These are phyloP conservation scores for Pseudococcus jackbeardsleyi DNA, from an alignment of 2,888 invertebrate species.

Conservation along the genomic window DNA sequence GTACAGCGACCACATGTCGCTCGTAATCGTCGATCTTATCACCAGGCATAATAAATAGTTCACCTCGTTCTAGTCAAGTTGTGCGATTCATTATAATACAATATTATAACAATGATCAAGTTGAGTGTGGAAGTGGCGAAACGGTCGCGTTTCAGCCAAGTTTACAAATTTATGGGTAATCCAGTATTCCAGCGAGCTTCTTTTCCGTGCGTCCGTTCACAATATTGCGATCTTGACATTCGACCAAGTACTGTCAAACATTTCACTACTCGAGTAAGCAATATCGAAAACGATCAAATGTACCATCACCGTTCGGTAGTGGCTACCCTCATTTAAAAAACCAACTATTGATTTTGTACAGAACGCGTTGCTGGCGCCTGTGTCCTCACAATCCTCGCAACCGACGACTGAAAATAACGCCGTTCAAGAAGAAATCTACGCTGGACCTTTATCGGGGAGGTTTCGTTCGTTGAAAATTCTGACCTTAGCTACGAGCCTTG, in stretches of 20 bases:
- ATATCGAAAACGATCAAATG: not conserved
- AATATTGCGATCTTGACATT: not conserved
- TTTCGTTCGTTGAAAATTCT: not conserved
- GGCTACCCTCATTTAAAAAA: not conserved
- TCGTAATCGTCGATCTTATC: no score
- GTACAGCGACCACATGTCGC: no score
- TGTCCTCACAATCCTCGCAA: not conserved
- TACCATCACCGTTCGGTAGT: not conserved
- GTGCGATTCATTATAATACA: not conserved
- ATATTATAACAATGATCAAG: not conserved
- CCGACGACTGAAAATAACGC: not conserved
- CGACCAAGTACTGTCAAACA: not conserved
- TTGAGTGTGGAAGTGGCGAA: not conserved
- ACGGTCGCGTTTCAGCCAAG: not conserved
- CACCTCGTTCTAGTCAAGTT: no score
- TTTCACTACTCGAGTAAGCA: not conserved
- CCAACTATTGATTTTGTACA: not conserved
- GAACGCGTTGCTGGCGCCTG: not conserved
- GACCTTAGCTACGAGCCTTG: not conserved
- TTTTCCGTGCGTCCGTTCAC: not conserved
- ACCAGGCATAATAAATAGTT: no score
- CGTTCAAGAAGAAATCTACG: not conserved
- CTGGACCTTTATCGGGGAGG: not conserved
- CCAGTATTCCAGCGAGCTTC: not conserved
- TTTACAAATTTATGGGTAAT: not conserved